Evolutionary conservation across 1,140 invertebrate genomes (phyloP).

Genomic region (Nixonia krombeini): DNA sequence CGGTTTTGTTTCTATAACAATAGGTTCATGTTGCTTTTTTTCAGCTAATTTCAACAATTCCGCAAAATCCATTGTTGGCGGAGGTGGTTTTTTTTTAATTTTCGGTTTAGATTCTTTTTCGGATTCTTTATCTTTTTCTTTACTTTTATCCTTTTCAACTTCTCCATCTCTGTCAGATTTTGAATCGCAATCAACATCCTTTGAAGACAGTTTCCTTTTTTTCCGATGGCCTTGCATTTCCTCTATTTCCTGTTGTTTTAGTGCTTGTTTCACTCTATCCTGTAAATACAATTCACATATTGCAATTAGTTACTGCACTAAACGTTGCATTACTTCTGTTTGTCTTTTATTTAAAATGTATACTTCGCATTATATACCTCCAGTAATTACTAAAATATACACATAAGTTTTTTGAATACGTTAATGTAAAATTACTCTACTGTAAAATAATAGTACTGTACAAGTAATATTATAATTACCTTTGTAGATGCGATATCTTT

Average conservation of each 20-base stretch:
- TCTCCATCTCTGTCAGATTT: constrained; percentile 24
- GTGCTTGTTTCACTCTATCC: constrained; percentile 82
- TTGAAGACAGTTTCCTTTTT: constrained; percentile 72
- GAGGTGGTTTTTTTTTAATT: constrained; percentile 72
- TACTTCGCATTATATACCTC: too few relatives aligned
- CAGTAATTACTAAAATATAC: not conserved
- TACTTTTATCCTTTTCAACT: constrained; percentile 41
- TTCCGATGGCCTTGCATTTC: constrained; percentile 78
- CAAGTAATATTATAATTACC: constrained; percentile 56
- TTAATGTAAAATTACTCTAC: too few relatives aligned
- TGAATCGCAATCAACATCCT: constrained; percentile 27
- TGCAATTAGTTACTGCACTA: too few relatives aligned
- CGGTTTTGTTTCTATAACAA: constrained; percentile 75
- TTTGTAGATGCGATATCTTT: constrained; percentile 72
- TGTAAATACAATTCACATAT: constrained; percentile 47
- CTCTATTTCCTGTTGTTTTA: constrained; percentile 81
- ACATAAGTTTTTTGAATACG: too few relatives aligned
- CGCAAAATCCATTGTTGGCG: constrained; percentile 82
- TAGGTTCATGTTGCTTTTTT: constrained; percentile 85
- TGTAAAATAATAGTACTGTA: constrained; percentile 8
- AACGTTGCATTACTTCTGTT: too few relatives aligned
- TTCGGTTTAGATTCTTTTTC: constrained; percentile 73
- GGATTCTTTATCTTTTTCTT: constrained; percentile 48
- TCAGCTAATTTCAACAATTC: constrained; percentile 84
- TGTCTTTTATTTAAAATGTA: too few relatives aligned